phyloP scores from a whole-genome alignment of 2,113 vertebrate genomes.

The Egretta garzetta region DNA sequence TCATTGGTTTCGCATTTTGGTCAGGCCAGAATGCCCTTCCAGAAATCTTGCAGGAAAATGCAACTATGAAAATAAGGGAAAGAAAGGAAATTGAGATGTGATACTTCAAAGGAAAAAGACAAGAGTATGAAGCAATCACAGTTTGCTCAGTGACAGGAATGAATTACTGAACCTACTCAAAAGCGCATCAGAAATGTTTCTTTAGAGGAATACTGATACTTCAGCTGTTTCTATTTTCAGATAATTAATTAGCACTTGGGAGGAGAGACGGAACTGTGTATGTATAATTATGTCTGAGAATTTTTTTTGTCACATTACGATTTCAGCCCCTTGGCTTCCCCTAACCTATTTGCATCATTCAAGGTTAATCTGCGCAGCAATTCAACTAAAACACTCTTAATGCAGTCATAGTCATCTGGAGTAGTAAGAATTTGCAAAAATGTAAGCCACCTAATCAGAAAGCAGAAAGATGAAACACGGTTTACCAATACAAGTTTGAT shows the following conservation, averaged over 20 bases:
- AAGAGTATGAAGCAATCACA: background rate
- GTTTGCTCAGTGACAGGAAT: background rate
- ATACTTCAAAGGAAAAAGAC: background rate
- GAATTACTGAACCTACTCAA: background rate
- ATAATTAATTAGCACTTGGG: background rate
- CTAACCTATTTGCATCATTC: background rate
- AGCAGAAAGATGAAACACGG: background rate
- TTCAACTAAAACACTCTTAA: background rate
- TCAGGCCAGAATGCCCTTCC: background rate
- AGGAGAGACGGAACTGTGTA: background rate
- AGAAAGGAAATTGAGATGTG: background rate
- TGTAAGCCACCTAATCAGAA: background rate
- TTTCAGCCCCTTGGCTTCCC: background rate
- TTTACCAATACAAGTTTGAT: background rate
- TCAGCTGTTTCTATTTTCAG: background rate
- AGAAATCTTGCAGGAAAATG: background rate
- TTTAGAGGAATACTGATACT: background rate
- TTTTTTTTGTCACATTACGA: background rate
- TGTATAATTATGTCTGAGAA: background rate
- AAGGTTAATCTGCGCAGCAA: rapidly evolving
- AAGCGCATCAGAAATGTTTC: background rate
- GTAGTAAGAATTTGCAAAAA: background rate
- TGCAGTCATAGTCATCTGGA: background rate
- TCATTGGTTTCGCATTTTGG: background rate
- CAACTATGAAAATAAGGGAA: background rate